Percentiles rank a stretch among this genome's conserved stretches.
phyloP scores from a whole-genome alignment of 1,140 invertebrate genomes.

The Anadara kagoshimensis region DNA sequence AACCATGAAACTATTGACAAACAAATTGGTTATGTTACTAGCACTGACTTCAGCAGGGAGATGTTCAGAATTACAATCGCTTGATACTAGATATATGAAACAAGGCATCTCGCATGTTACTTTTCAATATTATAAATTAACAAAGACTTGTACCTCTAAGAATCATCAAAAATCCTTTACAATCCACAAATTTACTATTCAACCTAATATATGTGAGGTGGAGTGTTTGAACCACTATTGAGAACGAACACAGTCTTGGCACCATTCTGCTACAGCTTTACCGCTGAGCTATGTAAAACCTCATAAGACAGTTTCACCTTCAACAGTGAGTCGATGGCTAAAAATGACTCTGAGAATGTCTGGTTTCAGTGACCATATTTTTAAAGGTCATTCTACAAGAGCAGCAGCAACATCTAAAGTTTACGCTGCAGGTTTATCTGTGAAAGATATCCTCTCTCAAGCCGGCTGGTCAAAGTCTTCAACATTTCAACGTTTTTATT shows the following conservation, averaged over 20 bases:
- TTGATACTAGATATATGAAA: neutral
- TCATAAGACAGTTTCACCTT: slow-evolving; percentile 7
- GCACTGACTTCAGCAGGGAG: neutral
- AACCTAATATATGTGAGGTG: too few species aligned
- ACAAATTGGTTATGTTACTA: neutral
- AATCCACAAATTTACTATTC: too few species aligned
- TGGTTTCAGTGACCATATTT: slow-evolving; percentile 1
- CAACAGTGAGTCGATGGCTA: slow-evolving; percentile 8
- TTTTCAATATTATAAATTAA: too few species aligned
- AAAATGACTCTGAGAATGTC: neutral
- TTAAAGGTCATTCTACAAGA: slow-evolving; percentile 10
- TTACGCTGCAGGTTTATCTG: neutral
- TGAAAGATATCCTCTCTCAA: slow-evolving; percentile 1
- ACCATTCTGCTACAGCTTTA: too few species aligned
- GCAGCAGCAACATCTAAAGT: slow-evolving; percentile 18
- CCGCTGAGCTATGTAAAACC: too few species aligned
- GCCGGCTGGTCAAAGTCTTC: slow-evolving; percentile 1
- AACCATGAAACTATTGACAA: neutral
- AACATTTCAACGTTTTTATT: slow-evolving; percentile 19
- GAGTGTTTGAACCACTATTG: too few species aligned
- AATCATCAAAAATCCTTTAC: too few species aligned
- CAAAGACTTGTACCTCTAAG: too few species aligned
- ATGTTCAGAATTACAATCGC: neutral
- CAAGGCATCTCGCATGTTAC: too few species aligned
- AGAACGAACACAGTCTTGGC: too few species aligned